Evolutionary conservation across 2,888 invertebrate species (phyloP).

Genomic region (Phorcus lineatus): DNA sequence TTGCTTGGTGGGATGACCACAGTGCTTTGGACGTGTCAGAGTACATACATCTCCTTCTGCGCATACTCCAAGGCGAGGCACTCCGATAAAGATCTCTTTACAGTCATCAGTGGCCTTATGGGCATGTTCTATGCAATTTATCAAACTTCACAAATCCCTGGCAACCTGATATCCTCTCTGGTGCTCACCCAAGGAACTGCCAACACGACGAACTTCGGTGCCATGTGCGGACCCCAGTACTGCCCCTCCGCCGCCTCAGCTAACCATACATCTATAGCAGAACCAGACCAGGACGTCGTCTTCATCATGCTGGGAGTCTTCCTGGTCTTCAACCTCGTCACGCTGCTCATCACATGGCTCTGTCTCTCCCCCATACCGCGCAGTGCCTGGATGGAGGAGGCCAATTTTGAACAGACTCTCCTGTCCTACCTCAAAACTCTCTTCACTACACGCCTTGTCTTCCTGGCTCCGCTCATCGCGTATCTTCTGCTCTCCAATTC

Average conservation of each 20-base stretch:
- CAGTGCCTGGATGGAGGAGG: constrained; percentile 40
- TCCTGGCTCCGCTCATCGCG: constrained; percentile 68
- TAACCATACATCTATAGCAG: constrained; percentile 44
- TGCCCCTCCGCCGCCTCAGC: constrained; percentile 38
- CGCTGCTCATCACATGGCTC: constrained; percentile 53
- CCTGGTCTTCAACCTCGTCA: constrained; percentile 57
- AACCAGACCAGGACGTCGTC: constrained; percentile 53
- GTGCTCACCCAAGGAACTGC: constrained; percentile 57
- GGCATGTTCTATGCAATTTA: constrained; percentile 68
- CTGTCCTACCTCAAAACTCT: constrained; percentile 52
- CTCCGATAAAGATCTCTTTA: constrained; percentile 50
- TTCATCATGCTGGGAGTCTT: constrained; percentile 64
- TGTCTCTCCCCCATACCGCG: constrained; percentile 54
- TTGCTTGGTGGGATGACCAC: constrained; percentile 66
- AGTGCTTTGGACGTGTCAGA: constrained; percentile 69
- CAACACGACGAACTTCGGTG: constrained; percentile 34
- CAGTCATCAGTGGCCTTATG: constrained; percentile 63
- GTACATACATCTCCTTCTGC: constrained; percentile 64
- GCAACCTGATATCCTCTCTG: constrained; percentile 67
- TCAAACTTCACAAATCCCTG: constrained; percentile 68
- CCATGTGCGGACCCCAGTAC: constrained; percentile 39
- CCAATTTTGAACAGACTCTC: constrained; percentile 40
- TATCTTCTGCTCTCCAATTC: constrained; percentile 70
- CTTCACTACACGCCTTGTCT: constrained; percentile 51
- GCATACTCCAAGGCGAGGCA: constrained; percentile 61